Percentiles rank a stretch among this genome's conserved stretches.
phyloP scores from a whole-genome alignment of 2,888 invertebrate genomes.

The Archaeoteleia sp. region DNA sequence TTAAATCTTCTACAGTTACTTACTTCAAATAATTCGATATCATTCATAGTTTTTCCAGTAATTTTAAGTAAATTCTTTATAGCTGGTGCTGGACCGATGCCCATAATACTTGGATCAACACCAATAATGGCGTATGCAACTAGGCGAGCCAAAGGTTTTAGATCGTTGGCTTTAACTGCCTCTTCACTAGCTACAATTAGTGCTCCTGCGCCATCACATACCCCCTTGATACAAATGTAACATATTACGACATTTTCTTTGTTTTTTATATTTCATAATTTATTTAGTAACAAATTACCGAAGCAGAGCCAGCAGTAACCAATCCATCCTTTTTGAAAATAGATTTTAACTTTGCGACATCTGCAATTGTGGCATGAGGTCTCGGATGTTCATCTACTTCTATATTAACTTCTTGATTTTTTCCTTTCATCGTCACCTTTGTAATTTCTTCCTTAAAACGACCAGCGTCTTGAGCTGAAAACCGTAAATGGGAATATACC shows the following conservation, averaged over 20 bases:
- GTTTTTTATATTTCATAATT: slow-evolving; percentile 11
- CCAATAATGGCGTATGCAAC: slow-evolving; percentile 95
- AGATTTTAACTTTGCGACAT: slow-evolving; percentile 88
- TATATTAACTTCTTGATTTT: slow-evolving; percentile 87
- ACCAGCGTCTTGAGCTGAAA: slow-evolving; percentile 88
- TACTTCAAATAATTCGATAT: slow-evolving; percentile 96
- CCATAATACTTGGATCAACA: slow-evolving; percentile 98
- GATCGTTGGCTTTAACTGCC: slow-evolving; percentile 81
- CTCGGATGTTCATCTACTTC: slow-evolving; percentile 95
- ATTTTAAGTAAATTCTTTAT: slow-evolving; percentile 89
- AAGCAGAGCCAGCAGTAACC: slow-evolving; percentile 96
- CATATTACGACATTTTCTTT: no score
- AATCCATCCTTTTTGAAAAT: slow-evolving; percentile 96
- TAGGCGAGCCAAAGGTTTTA: slow-evolving; percentile 83
- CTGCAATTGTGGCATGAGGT: slow-evolving; percentile 90
- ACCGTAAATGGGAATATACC: no score
- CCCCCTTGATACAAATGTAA: slow-evolving; percentile 81
- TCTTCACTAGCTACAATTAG: slow-evolving; percentile 93
- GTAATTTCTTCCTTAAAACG: slow-evolving; percentile 92
- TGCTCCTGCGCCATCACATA: slow-evolving; percentile 98
- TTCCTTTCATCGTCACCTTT: slow-evolving; percentile 89
- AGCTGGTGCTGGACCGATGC: slow-evolving; percentile 96
- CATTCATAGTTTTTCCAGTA: slow-evolving; percentile 86
- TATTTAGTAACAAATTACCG: slow-evolving; percentile 78
- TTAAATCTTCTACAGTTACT: slow-evolving; percentile 32